These are phyloP conservation scores for Tachysurus vachellii DNA, from an alignment of 2,113 vertebrate species.

Conservation along the genomic window DNA sequence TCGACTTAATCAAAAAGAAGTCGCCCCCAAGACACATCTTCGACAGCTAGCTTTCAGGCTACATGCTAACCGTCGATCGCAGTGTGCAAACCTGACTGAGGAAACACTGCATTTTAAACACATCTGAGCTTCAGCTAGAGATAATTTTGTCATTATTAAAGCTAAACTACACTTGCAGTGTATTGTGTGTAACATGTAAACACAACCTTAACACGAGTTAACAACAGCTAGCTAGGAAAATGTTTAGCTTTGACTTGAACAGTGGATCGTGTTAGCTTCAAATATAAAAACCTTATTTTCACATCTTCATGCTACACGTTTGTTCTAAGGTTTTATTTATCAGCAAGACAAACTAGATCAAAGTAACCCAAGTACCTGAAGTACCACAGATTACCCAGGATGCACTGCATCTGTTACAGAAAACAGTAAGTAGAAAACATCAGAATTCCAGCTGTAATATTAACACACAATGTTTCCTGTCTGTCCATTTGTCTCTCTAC, in stretches of 20 bases:
- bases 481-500: not conserved
- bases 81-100: not conserved
- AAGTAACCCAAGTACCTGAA: not conserved
- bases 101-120: not conserved
- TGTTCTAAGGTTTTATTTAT: not conserved
- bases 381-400: not conserved
- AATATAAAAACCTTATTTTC: not conserved
- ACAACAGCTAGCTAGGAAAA: not conserved
- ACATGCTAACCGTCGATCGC: not conserved
- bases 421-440: not conserved
- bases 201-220: not conserved
- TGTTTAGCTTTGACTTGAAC: not conserved
- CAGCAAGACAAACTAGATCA: not conserved
- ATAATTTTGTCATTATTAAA: not conserved
- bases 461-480: not conserved
- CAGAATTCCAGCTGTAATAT: not conserved
- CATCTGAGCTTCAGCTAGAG: not conserved
- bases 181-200: not conserved
- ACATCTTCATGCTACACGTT: not conserved
- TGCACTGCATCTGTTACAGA: not conserved
- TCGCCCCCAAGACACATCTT: too few species aligned
- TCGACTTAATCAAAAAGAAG: not conserved
- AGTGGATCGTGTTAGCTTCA: not conserved
- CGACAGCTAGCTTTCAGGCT: not conserved
- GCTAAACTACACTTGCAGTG: not conserved